Evolutionary conservation across 2,113 vertebrate species (phyloP).

Genomic region (Cranoglanis bouderius): DNA sequence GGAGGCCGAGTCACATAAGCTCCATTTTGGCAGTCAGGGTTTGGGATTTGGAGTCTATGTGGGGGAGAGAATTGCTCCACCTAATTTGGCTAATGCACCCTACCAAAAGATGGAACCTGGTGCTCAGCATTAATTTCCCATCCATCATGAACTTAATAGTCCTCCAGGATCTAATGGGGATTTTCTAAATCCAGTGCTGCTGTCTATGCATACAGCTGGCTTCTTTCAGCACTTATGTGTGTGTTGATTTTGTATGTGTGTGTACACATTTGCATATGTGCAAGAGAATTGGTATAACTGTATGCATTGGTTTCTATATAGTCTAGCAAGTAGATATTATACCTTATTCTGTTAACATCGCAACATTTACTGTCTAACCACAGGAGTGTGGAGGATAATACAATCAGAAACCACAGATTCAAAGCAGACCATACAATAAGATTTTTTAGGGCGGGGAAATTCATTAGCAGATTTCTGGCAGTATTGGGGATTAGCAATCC

Average conservation of each 20-base stretch:
- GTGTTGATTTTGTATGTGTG: not conserved
- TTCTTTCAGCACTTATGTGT: constrained; percentile 16
- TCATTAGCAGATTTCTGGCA: constrained; percentile 73
- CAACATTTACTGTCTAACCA: constrained; percentile 25
- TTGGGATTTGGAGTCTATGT: constrained; percentile 33
- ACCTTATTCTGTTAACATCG: constrained; percentile 28
- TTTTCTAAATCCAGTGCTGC: constrained; percentile 61
- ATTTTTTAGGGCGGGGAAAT: constrained; percentile 74
- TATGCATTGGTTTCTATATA: not conserved
- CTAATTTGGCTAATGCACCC: constrained; percentile 85
- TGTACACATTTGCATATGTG: not conserved
- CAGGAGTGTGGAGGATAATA: not conserved
- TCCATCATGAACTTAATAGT: constrained; percentile 82
- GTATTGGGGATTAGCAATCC: constrained; percentile 74
- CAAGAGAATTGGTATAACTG: not conserved
- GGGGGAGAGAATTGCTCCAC: constrained; percentile 71
- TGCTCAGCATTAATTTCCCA: constrained; percentile 73
- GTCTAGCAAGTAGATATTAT: constrained; percentile 27
- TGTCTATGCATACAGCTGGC: constrained; percentile 63
- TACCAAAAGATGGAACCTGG: constrained; percentile 77
- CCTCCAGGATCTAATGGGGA: constrained; percentile 72
- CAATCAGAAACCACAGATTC: constrained; percentile 20
- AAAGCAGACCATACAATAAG: constrained; percentile 62
- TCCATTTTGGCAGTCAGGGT: constrained; percentile 53
- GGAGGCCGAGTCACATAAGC: constrained; percentile 43